Evolutionary conservation across 1,140 invertebrate species (phyloP).

Genomic region (Phymorhynchus buccinoides): DNA sequence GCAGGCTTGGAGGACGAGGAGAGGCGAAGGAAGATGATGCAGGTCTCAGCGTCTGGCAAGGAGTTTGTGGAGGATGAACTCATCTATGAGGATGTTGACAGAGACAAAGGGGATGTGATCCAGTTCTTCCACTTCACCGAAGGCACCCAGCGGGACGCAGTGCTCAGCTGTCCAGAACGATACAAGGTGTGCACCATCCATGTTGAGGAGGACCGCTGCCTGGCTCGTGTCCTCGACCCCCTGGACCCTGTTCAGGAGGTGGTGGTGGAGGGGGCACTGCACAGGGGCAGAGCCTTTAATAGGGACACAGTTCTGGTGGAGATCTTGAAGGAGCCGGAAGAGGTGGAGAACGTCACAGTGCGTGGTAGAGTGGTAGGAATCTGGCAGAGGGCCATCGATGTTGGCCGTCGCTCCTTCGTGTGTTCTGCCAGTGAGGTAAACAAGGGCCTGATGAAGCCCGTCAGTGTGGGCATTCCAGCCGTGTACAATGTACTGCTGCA

Average conservation of each 20-base stretch:
- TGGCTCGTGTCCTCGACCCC: constrained; percentile 30
- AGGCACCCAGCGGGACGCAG: constrained; percentile 35
- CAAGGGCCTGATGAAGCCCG: constrained; percentile 66
- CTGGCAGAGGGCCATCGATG: constrained; percentile 56
- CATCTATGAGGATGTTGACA: constrained; percentile 32
- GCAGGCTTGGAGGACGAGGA: background rate
- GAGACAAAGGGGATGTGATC: background rate
- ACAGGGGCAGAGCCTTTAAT: constrained; percentile 63
- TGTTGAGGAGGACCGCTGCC: background rate
- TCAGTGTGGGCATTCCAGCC: constrained; percentile 59
- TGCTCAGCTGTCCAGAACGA: constrained; percentile 38
- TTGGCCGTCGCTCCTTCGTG: constrained; percentile 59
- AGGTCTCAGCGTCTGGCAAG: constrained; percentile 21
- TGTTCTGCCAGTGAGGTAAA: constrained; percentile 60
- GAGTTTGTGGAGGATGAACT: constrained; percentile 39
- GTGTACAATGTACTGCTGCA: constrained; percentile 59
- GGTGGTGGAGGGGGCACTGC: constrained; percentile 52
- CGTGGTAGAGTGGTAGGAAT: constrained; percentile 66
- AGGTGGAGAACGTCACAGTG: background rate
- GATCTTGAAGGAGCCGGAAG: constrained; percentile 41
- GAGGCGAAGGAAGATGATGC: constrained; percentile 25
- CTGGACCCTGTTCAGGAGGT: constrained; percentile 45
- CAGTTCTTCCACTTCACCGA: constrained; percentile 42
- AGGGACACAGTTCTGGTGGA: constrained; percentile 66
- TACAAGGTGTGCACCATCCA: constrained; percentile 44